These are phyloP conservation scores for Aurelia sp. DNA, from an alignment of 30 jellyfish, hydroid and myxozoan species.

Conservation along the genomic window DNA sequence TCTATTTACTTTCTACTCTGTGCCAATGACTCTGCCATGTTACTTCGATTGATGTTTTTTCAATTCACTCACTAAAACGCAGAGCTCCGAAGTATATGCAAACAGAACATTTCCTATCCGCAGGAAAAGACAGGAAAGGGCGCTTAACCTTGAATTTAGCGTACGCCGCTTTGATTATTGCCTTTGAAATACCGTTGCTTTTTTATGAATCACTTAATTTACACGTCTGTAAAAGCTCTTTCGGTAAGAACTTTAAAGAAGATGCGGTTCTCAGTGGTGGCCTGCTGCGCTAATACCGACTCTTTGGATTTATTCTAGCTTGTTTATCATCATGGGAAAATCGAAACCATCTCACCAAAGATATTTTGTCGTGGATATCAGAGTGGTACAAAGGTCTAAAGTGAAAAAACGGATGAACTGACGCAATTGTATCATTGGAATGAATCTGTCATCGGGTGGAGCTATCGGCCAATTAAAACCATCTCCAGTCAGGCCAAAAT, in stretches of 20 bases:
- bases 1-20: too few species aligned
- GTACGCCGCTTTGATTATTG: too few species aligned
- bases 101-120: too few species aligned
- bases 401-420: not conserved
- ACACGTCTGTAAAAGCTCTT: slow-evolving; percentile 47
- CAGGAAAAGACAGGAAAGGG: too few species aligned
- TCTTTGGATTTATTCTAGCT: slow-evolving; percentile 17
- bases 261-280: slow-evolving; percentile 60
- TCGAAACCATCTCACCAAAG: not conserved
- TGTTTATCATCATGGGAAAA: slow-evolving; percentile 39
- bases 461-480: slow-evolving; percentile 51
- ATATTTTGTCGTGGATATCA: not conserved
- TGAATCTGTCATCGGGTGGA: slow-evolving; percentile 50
- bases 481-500: slow-evolving; percentile 10
- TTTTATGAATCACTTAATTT: slow-evolving; percentile 27
- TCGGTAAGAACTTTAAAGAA: slow-evolving; percentile 29
- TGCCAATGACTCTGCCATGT: too few species aligned
- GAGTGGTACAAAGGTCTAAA: not conserved
- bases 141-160: too few species aligned
- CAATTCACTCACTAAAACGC: too few species aligned
- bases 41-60: too few species aligned
- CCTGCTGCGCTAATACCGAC: slow-evolving; percentile 34
- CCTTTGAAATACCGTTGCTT: slow-evolving; percentile 5
- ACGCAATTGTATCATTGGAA: slow-evolving; percentile 12
- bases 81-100: too few species aligned